Evolutionary conservation across 2,888 invertebrate species (phyloP), one percentile per base, ranked within the genome.

Genomic region (Nysson spinosus): DNA sequence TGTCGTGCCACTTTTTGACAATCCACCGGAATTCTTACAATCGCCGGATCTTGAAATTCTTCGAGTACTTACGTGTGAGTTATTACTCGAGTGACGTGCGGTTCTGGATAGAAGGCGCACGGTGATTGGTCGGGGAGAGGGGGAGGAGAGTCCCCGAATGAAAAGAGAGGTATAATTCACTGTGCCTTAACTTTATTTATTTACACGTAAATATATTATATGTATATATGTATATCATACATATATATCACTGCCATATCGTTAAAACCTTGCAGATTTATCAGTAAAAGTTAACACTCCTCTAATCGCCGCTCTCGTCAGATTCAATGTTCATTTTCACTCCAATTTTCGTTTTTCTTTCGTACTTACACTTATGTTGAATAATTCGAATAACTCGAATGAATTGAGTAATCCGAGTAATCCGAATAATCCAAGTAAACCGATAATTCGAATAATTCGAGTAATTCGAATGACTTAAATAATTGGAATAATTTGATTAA

Each of bases 131-230:
- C n/a, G n/a, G n/a, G n/a, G n/a, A n/a, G n/a, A n/a, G n/a, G n/a
- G n/a, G n/a, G n/a, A n/a, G n/a, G n/a, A n/a, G n/a, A n/a, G n/a
- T n/a, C n/a, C n/a, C n/a, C n/a, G n/a, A n/a, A n/a, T n/a, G n/a
- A 28, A 35, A 56, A 61, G 5, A 39, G 32, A 44, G 7, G 14
- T 19, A 22, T 12, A 17, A 26, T 35, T 40, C 37, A 34, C 12
- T 61, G 56, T 79, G 74, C 74, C 76, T 81, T 81, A 84, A 83
- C 76, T 79, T 81, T 43, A 60, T 85, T 86, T 87, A 87, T 87
- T 87, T 87, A 87, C 86, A 87, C 81, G 83, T 83, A 85, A 85
- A 86, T 86, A 86, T 87, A 85, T 85, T 84, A 84, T 80, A 78
- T 80, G 81, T 84, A 61, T 64, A 54, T 66, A 60, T 68, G 39